Conservation (phyloP, 2,797 vertebrate genomes). For the Ficedula albicollis region DNA sequence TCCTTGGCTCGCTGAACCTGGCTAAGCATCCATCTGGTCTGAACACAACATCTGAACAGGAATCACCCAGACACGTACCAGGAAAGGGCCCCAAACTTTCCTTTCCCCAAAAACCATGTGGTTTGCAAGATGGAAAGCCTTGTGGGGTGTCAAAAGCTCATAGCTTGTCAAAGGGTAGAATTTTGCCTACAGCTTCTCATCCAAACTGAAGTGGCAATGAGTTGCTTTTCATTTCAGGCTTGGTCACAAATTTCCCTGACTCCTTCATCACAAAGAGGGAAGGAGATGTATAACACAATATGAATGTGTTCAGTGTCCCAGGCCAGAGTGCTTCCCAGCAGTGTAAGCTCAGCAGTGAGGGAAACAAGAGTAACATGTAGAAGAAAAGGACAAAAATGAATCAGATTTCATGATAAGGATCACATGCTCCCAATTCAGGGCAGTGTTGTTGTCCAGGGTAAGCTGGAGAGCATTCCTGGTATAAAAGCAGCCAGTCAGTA, state of each 20-base stretch:
- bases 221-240: not conserved
- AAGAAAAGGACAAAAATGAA: constrained; percentile 10
- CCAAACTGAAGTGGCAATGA: not conserved
- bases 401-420: not conserved
- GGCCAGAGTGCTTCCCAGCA: constrained; percentile 8
- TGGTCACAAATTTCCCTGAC: not conserved
- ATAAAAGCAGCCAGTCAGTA: not conserved
- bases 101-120: not conserved
- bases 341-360: not conserved
- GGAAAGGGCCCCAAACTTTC: not conserved
- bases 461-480: not conserved
- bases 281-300: not conserved
- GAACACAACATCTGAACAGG: accelerated
- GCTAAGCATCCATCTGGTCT: not conserved
- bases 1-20: not conserved
- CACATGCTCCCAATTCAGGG: not conserved
- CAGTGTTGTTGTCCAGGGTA: not conserved
- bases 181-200: not conserved
- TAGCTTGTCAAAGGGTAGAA: not conserved
- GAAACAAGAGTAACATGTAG: not conserved
- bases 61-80: not conserved
- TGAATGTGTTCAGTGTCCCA: not conserved
- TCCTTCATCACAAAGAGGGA: not conserved
- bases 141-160: not conserved
- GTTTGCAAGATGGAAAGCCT: not conserved